Base-by-base conservation (phyloP, 2,797 vertebrate species). In the Linurgus olivaceus region DNA sequence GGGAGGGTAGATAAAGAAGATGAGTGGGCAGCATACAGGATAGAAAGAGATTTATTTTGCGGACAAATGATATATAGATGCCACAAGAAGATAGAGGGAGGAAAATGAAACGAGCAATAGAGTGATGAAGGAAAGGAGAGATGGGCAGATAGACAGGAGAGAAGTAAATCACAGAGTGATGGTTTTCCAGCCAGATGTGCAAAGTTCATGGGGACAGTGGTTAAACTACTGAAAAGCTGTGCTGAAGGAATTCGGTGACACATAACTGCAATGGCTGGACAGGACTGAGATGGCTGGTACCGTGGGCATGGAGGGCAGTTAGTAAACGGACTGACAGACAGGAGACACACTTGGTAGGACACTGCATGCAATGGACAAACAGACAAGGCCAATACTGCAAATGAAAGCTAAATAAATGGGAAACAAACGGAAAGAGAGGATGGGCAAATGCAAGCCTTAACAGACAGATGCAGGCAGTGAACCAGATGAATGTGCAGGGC, bases 31-130 rank as follows among this genome's bases (percentile, higher is more conserved):
- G 93, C 20, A 78, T 66, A 87, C 68, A 96, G 94, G 83, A 88
- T 88, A 95, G 95, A 96, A 94, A 88, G 91, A 85, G 89, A 95
- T 95, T 93, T 96, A 93, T 96, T 96, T 97, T 95, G 94, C 88
- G 94, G 96, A 94, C 93, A 96, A 94, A 95, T 95, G 87, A 87
- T 86, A 66, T 10, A 68, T 47, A 93, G 92, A 95, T 93, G 75
- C 79, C 84, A 82, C 86, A 44, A 44, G 37, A 57, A 95, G 92
- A 96, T 54, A 96, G 59, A 83, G 29, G 47, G 63, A 72, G 18
- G 73, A 76, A 94, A 95, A 85, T 29, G 35, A 96, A 88, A 65
- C 2, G 23, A 87, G 85, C 5, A 5, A 82, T 31, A 57, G 42
- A 81, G 80, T 7, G 13, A 86, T 81, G 91, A 94, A 61, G 85